Evolutionary conservation across 2,888 invertebrate species (phyloP), one percentile per base, ranked within the genome.

Genomic region (Nycteola revayana): DNA sequence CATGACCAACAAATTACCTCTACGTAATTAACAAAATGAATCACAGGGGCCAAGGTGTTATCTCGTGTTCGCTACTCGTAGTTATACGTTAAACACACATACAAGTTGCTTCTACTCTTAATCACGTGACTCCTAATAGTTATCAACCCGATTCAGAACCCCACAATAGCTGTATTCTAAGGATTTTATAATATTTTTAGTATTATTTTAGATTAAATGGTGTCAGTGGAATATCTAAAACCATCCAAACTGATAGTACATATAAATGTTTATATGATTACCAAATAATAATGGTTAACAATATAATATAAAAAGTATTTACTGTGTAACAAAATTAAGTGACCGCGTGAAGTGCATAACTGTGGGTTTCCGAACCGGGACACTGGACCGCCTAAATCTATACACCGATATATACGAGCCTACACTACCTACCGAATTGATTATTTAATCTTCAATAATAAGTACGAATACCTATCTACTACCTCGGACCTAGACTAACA

Each of bases 31-130:
- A 85, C 80, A 79, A 77, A 83, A 83, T 79, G 79, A 85, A 87
- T 86, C 87, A 88, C 87, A 86, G 83, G 86, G 85, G 71, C 64
- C 69, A 71, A 74, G 76, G 83, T 82, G 80, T 81, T 72, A 75
- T 77, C 75, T 79, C 78, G 75, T 76, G 76, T 67, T 58, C 42
- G 55, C 77, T 77, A 76, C 66, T 62, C 53, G 36, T 39, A 39
- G 37, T 48, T 34, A 42, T 7, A 42, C 20, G 49, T 54, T 30
- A 39, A 48, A 50, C 53, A 65, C 36, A 56, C 56, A 42, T 47
- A 64, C 57, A 64, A 31, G 36, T 53, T 68, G 66, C 62, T 58
- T 60, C 69, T 66, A 66, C 66, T 67, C 32, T 36, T 46, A 69
- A 66, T 58, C 65, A 62, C 52, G 74, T 76, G 49, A 49, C 68